Evolutionary conservation across 2,797 vertebrate genomes (phyloP), one percentile per base, ranked within the genome.

Genomic region (Merluccius polli): DNA sequence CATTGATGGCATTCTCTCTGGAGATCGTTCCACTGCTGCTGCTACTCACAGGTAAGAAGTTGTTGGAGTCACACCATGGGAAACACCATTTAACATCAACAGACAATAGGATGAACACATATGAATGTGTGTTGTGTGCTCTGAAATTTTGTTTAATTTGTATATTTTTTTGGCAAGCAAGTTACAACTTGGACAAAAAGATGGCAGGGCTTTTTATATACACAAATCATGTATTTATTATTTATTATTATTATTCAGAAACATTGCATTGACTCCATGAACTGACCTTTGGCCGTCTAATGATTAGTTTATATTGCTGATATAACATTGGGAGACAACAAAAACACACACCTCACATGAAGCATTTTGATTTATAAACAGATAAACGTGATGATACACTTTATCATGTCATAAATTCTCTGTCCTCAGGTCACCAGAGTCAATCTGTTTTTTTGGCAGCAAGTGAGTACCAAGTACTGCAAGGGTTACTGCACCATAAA

Each of bases 31-130:
- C 65, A 44, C 30, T 87, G 21, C 33, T 84, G 72, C 18, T 83
- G 73, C 30, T 33, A 41, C 69, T 83, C 8, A 81, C 69, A 12
- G 72, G 82, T 86, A 73, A 84, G 74, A 77, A 27, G 13, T 2
- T 16, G 36, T 33, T 70, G 2, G 67, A 29, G 68, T 74, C 15
- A 52, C 10, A 67, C 3, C 29, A 67, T 67, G 2, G 7, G 52
- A 15, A 15, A 13, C 67, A 69, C 8, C 52, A 59, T 59, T 59
- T 24, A 24, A 18, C n/a, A 21, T 59, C 2, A 59, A 59, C 52
- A 44, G 41, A 44, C 15, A n/a, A 9, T 10, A 59, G 52, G 44
- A 59, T 16, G 21, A 59, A 59, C 52, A 59, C 21, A 59, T 10
- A 24, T n/a, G 21, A n/a, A 24, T 59, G 21, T 8, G 15, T 48